Percentiles rank a stretch among this genome's conserved stretches.
Conservation (phyloP, 2,888 invertebrate species). For the Agriotes lineatus region DNA sequence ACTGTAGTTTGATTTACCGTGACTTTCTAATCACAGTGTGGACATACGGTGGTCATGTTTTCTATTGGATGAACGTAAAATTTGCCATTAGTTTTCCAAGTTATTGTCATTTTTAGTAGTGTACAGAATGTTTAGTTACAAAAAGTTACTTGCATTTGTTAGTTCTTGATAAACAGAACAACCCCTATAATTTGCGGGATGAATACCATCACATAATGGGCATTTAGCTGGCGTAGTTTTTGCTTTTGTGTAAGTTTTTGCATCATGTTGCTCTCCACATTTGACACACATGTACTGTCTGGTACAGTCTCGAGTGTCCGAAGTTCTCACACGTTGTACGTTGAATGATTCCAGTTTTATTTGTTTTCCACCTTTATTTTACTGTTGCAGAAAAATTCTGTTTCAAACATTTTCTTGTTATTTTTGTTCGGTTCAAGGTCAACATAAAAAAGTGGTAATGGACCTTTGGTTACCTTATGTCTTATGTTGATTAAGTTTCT, state of each 20-base stretch:
- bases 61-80: too few relatives aligned
- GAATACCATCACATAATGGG: slow-evolving; percentile 8
- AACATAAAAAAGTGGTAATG: slow-evolving; percentile 37
- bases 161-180: slow-evolving; percentile 9
- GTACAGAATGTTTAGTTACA: too few relatives aligned
- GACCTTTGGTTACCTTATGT: slow-evolving; percentile 35
- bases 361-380: background rate
- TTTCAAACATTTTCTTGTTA: too few relatives aligned
- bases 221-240: slow-evolving; percentile 6
- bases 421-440: slow-evolving; percentile 44
- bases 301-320: background rate
- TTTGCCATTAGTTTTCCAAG: too few relatives aligned
- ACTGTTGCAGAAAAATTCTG: background rate
- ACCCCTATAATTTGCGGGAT: background rate
- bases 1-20: too few relatives aligned
- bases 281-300: slow-evolving; percentile 3
- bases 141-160: too few relatives aligned
- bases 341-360: too few relatives aligned
- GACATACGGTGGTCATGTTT: too few relatives aligned
- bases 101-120: too few relatives aligned
- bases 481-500: slow-evolving; percentile 39
- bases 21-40: too few relatives aligned
- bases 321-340: too few relatives aligned
- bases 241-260: background rate
- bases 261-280: background rate